Evolutionary conservation across 1,140 invertebrate species (phyloP).

Genomic region (Globodera ellingtonae): DNA sequence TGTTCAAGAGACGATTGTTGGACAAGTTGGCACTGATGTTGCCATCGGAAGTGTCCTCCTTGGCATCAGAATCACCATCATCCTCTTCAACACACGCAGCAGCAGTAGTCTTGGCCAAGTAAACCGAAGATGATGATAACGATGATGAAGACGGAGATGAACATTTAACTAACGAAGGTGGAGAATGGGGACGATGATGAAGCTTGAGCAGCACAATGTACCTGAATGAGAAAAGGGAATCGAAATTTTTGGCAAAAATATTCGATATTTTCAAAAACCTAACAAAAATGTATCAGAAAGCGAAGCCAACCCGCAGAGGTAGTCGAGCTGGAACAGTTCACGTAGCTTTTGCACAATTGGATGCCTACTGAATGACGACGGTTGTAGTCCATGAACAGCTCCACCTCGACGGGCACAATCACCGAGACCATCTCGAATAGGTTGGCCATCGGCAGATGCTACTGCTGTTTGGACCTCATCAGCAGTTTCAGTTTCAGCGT

Average conservation of each 20-base stretch:
- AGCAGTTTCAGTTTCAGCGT: not conserved
- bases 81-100: not conserved
- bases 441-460: too few species aligned
- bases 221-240: not conserved
- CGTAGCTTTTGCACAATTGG: conserved; percentile 51
- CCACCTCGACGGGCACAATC: too few species aligned
- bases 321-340: conserved; percentile 44
- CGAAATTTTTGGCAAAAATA: not conserved
- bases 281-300: not conserved
- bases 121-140: not conserved
- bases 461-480: too few species aligned
- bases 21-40: conserved; percentile 8
- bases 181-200: conserved; percentile 12
- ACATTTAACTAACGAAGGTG: not conserved
- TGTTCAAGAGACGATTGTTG: not conserved
- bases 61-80: conserved; percentile 4
- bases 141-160: not conserved
- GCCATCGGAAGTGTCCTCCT: not conserved
- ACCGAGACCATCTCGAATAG: not conserved
- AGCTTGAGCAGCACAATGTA: conserved; percentile 58
- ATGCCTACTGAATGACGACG: conserved; percentile 49
- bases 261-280: not conserved
- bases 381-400: not conserved
- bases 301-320: conserved; percentile 42
- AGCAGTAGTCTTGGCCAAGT: not conserved